Evolutionary conservation across 2,888 invertebrate genomes (phyloP), one percentile per base, ranked within the genome.

Genomic region (Cheilosia variabilis): DNA sequence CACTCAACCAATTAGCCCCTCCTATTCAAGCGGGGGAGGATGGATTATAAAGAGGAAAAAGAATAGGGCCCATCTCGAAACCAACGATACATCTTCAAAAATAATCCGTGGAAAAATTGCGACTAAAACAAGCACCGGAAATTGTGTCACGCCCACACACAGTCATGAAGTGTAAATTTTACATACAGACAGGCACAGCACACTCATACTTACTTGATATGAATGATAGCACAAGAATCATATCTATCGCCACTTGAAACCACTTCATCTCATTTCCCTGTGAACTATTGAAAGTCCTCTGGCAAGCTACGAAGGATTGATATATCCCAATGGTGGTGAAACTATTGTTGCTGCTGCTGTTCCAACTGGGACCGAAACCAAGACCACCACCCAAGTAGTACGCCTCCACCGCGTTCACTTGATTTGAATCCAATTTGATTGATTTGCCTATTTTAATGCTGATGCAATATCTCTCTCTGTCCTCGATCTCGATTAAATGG

Each of bases 211-310:
- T 90, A 92, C 92, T 91, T 90, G 91, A 91, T 91, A 92, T 91
- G 91, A 91, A 91, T 92, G 92, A 92, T 91, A 92, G 92, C 92
- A 92, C 92, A 90, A 92, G 91, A 90, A 92, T 92, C 91, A 92
- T 91, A 90, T 92, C 92, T 91, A 92, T 91, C 91, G 92, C 91
- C 90, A 91, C 92, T 92, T 92, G 92, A 92, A 92, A 92, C 92
- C 92, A 92, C 92, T 92, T 92, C 92, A 92, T 92, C 91, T 92
- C 92, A 92, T 92, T 91, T 92, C 92, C 92, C 92, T 91, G 89
- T 92, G 90, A 89, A 89, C 90, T 90, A 87, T 89, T 88, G 78
- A 88, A 88, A 87, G 88, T 88, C 87, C 87, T 88, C 78, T 84
- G 88, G 87, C 76, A 87, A 87, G 86, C 76, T 86, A 76, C 76